Percentiles rank a stretch among this genome's conserved stretches.
phyloP scores from a whole-genome alignment of 2,113 vertebrate species.

The Phalacrocorax brasilianus region DNA sequence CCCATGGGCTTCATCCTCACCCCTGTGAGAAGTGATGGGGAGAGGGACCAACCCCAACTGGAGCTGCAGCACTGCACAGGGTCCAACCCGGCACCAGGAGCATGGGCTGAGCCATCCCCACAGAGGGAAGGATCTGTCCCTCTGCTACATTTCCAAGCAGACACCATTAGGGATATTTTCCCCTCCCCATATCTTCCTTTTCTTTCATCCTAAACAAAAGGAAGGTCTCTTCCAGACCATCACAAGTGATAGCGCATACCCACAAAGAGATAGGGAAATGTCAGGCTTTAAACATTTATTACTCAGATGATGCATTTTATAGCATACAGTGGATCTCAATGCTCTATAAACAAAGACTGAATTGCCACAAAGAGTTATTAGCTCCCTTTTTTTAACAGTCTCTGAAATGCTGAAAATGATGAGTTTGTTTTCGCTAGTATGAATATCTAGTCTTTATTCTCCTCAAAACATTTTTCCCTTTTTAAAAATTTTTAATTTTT shows the following conservation, averaged over 20 bases:
- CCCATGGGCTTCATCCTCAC: background rate
- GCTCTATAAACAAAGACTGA: slow-evolving; percentile 61
- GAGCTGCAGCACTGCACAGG: background rate
- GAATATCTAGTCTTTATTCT: slow-evolving; percentile 8
- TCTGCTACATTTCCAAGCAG: background rate
- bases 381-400: slow-evolving; percentile 18
- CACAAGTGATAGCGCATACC: background rate
- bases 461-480: background rate
- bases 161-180: accelerated
- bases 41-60: background rate
- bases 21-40: accelerated
- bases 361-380: slow-evolving; percentile 39
- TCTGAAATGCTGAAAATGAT: slow-evolving; percentile 33
- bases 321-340: slow-evolving; percentile 59
- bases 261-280: slow-evolving; percentile 27
- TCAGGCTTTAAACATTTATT: slow-evolving; percentile 65
- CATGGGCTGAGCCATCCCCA: background rate
- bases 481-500: background rate
- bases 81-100: accelerated
- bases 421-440: background rate
- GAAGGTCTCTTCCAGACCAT: background rate
- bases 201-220: background rate
- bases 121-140: background rate
- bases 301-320: slow-evolving; percentile 56
- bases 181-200: background rate